Percentiles rank a stretch among this genome's conserved stretches.
phyloP scores from a whole-genome alignment of 2,113 vertebrate genomes.

The Symphodus melops region DNA sequence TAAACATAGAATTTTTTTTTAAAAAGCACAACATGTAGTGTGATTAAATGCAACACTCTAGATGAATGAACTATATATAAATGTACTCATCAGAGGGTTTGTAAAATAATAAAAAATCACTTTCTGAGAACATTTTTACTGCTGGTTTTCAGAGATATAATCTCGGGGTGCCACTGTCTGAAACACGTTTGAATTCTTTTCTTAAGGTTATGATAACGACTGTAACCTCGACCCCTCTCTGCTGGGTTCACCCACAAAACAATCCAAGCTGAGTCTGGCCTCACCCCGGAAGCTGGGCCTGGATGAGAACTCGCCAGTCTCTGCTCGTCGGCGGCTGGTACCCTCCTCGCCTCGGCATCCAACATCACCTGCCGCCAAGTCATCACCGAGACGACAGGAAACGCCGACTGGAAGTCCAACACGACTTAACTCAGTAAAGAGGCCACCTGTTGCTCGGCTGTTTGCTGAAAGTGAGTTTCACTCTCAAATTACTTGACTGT shows the following conservation, averaged over 20 bases:
- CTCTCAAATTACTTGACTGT: too few species aligned
- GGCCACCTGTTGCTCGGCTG: conserved; percentile 59
- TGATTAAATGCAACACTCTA: too few species aligned
- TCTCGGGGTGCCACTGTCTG: too few species aligned
- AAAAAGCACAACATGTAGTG: too few species aligned
- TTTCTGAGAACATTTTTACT: not conserved
- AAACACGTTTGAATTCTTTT: not conserved
- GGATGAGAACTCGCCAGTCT: conserved; percentile 75
- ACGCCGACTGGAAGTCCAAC: conserved; percentile 51
- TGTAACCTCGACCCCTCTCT: conserved; percentile 85
- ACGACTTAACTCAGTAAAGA: not conserved
- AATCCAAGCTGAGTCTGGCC: conserved; percentile 72
- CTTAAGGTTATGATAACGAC: conserved; percentile 90
- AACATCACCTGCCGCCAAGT: not conserved
- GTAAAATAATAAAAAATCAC: too few species aligned
- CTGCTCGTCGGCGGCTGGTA: not conserved
- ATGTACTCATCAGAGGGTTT: too few species aligned
- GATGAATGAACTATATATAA: too few species aligned
- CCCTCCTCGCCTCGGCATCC: not conserved
- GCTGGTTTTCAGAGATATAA: not conserved
- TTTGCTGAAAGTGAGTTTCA: conserved; percentile 84
- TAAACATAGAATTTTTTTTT: too few species aligned
- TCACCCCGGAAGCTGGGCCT: conserved; percentile 81
- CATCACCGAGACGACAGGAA: conserved; percentile 65
- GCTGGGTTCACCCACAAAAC: conserved; percentile 89